Conservation (phyloP, 2,113 vertebrate species). For the Cairina moschata region DNA sequence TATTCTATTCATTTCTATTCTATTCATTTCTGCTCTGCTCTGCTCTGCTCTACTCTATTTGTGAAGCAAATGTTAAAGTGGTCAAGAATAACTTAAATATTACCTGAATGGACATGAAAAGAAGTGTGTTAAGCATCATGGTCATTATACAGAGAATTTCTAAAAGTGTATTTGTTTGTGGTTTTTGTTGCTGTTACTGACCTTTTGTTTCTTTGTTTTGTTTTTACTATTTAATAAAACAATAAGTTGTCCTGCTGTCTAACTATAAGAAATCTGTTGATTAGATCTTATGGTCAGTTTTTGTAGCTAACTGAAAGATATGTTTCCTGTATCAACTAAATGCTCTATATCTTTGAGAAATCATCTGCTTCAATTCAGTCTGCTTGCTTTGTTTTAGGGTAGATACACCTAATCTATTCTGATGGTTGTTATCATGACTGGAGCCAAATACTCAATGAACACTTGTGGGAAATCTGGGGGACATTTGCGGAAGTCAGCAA, state of each 20-base stretch:
- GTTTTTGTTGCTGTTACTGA: too few species aligned
- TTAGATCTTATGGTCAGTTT: not conserved
- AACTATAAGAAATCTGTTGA: not conserved
- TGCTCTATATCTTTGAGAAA: not conserved
- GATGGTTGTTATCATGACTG: not conserved
- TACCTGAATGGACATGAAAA: not conserved
- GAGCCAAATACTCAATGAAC: not conserved
- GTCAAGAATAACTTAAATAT: not conserved
- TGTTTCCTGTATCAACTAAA: not conserved
- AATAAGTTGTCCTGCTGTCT: not conserved
- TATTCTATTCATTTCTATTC: too few species aligned
- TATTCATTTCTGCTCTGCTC: too few species aligned
- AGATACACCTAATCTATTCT: slow-evolving; percentile 8
- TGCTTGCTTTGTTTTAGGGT: not conserved
- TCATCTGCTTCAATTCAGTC: not conserved
- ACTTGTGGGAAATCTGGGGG: not conserved
- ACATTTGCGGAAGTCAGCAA: not conserved
- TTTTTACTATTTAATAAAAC: not conserved
- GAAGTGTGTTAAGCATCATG: not conserved
- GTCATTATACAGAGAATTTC: not conserved
- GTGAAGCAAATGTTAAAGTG: not conserved
- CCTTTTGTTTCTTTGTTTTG: too few species aligned
- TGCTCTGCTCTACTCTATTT: too few species aligned
- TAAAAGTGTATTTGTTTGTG: not conserved
- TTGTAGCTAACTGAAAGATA: not conserved